Base-by-base conservation (phyloP, 2,888 invertebrate species). In the Neoitamus cyanurus region DNA sequence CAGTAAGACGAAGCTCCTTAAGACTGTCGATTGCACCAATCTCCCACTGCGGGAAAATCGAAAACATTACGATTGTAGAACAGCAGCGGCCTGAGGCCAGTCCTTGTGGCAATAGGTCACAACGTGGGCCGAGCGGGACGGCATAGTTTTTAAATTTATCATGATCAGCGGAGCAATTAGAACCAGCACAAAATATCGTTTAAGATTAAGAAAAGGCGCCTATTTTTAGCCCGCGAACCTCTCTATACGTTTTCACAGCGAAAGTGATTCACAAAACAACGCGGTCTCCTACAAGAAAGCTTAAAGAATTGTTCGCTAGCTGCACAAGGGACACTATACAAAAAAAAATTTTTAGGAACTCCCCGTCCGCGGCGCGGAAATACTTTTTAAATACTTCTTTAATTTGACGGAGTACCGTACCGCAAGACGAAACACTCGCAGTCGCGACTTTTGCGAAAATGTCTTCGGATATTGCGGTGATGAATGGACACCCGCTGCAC, bases 161-260 rank as follows among this genome's bases (percentile, higher is more conserved):
- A 36, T 73, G 28, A n/a, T 77, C 77, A 77, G 37, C 37, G 46
- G 36, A 77, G 25, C 77, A 77, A 77, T 77, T 46, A 37, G 77
- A 77, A 77, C 25, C 42, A 77, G 25, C 77, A 42, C 77, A 77
- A 77, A 28, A 77, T 46, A 77, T 36, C 46, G 77, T n/a, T 42
- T n/a, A 6, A n/a, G 15, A 20, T 25, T 15, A 58, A 20, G 25
- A 25, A 9, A 58, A 25, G 58, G 25, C 42, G 42, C 42, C 58
- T 73, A 73, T 73, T 73, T 77, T 77, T 77, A 77, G 77, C 42
- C 13, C 42, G 37, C n/a, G 46, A 28, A 37, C 11, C 42, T 77
- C 9, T 28, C 15, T 28, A 77, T 77, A 25, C 58, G 15, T 7
- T 11, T 37, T 77, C 46, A 46, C 77, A 42, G 1, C 46, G 77